These are phyloP conservation scores for Crotophaga sulcirostris DNA, from an alignment of 2,113 vertebrate species.

Conservation along the genomic window DNA sequence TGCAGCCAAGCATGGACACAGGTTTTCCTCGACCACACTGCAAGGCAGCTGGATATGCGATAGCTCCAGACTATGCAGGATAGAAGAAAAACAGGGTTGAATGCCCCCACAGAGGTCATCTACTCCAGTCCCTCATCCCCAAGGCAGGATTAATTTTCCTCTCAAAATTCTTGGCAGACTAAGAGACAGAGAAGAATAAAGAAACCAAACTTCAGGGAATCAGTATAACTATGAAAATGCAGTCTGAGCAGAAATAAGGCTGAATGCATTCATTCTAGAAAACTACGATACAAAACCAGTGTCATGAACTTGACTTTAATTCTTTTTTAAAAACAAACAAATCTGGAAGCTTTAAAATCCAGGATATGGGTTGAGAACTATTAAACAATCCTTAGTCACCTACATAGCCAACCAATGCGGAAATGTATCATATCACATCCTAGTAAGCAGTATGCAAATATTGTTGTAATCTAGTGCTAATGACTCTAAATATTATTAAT, in stretches of 20 bases:
- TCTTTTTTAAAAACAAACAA: background rate
- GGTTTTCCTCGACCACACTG: background rate
- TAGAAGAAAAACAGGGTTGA: background rate
- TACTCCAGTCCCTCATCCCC: background rate
- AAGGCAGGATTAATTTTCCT: background rate
- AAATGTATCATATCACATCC: background rate
- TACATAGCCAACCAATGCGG: background rate
- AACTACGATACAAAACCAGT: background rate
- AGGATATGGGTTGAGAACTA: background rate
- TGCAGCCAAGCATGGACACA: background rate
- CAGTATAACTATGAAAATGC: background rate
- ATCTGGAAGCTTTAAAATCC: conserved; percentile 1
- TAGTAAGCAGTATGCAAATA: conserved; percentile 45
- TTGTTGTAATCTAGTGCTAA: conserved; percentile 45
- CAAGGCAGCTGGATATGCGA: fast-evolving
- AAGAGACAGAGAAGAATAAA: background rate
- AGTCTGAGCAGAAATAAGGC: background rate
- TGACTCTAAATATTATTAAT: conserved; percentile 52
- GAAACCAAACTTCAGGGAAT: background rate
- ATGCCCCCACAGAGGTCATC: background rate
- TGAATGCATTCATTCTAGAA: background rate
- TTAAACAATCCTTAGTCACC: background rate
- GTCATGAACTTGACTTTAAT: background rate
- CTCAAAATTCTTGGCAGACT: background rate
- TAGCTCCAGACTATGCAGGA: background rate